Percentiles rank a stretch among this genome's conserved stretches.
phyloP scores from a whole-genome alignment of 2,113 vertebrate species.

The Bolborhynchus lineola region DNA sequence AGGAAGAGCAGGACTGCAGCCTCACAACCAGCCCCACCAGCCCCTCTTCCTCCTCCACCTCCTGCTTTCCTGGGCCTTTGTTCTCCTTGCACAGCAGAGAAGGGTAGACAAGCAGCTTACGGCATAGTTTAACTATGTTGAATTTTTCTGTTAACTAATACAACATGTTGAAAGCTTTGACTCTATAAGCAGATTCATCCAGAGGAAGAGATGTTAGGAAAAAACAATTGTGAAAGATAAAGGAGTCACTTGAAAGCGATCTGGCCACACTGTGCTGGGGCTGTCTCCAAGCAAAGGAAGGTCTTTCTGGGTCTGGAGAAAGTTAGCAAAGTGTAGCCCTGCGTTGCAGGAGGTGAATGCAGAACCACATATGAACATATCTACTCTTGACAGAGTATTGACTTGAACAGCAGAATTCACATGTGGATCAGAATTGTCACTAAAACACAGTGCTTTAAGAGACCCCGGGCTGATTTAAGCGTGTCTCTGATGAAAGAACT shows the following conservation, averaged over 20 bases:
- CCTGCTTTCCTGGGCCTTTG: not conserved
- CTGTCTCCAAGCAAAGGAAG: not conserved
- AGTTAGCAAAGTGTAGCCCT: constrained; percentile 4
- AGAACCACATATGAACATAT: not conserved
- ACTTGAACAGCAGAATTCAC: not conserved
- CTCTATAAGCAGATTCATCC: constrained; percentile 46
- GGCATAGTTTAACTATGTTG: constrained; percentile 35
- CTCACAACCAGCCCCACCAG: not conserved
- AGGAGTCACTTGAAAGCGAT: constrained; percentile 56
- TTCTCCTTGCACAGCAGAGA: not conserved
- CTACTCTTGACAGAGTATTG: constrained; percentile 17
- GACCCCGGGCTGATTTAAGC: not conserved
- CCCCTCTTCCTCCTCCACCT: not conserved
- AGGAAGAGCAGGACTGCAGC: not conserved
- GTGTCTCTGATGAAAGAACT: not conserved
- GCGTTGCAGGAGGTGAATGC: not conserved
- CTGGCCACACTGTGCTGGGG: not conserved
- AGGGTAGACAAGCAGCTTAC: constrained; percentile 23
- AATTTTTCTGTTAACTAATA: constrained; percentile 57
- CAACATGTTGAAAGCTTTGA: constrained; percentile 55
- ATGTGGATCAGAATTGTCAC: not conserved
- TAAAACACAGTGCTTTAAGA: not conserved
- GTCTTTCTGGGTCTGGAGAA: not conserved
- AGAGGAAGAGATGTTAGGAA: constrained; percentile 14
- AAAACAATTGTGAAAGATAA: constrained; percentile 48